These are phyloP conservation scores for Spodoptera littoralis DNA, from an alignment of 2,888 invertebrate species.

Conservation along the genomic window DNA sequence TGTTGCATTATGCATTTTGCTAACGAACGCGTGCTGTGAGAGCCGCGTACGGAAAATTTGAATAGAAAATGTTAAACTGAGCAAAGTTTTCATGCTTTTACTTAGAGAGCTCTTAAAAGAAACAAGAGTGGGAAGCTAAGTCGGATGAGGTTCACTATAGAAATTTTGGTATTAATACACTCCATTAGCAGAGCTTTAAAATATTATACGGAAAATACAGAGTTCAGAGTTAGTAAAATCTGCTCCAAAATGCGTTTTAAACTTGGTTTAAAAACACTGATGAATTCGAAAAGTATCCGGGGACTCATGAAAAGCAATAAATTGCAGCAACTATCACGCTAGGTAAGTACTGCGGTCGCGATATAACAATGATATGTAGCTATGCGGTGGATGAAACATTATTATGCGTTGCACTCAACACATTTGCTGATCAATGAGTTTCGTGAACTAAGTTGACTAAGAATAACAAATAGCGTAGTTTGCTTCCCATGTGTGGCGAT, in stretches of 20 bases:
- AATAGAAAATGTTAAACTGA: slow-evolving; percentile 75
- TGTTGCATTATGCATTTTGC: slow-evolving; percentile 85
- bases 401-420: slow-evolving; percentile 41
- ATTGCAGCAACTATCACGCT: slow-evolving; percentile 37
- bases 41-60: slow-evolving; percentile 75
- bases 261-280: slow-evolving; percentile 27
- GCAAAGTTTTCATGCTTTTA: slow-evolving; percentile 64
- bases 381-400: slow-evolving; percentile 41
- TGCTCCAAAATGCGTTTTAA: slow-evolving; percentile 12
- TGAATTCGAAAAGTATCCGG: slow-evolving; percentile 39
- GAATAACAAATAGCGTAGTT: slow-evolving; percentile 6
- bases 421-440: slow-evolving; percentile 48
- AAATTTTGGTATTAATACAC: slow-evolving; percentile 4
- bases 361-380: slow-evolving; percentile 48
- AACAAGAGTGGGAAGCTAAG: slow-evolving; percentile 39
- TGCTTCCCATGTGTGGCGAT: background rate
- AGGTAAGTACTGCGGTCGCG: slow-evolving; percentile 37
- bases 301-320: slow-evolving; percentile 46
- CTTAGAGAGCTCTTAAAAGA: slow-evolving; percentile 61
- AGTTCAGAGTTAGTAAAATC: background rate
- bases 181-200: slow-evolving; percentile 5
- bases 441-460: slow-evolving; percentile 32
- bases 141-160: slow-evolving; percentile 26
- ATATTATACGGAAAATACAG: slow-evolving; percentile 5
- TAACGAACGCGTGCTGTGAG: slow-evolving; percentile 81